Base-by-base conservation (phyloP, 2,797 vertebrate species). In the Enteromius treurensis region DNA sequence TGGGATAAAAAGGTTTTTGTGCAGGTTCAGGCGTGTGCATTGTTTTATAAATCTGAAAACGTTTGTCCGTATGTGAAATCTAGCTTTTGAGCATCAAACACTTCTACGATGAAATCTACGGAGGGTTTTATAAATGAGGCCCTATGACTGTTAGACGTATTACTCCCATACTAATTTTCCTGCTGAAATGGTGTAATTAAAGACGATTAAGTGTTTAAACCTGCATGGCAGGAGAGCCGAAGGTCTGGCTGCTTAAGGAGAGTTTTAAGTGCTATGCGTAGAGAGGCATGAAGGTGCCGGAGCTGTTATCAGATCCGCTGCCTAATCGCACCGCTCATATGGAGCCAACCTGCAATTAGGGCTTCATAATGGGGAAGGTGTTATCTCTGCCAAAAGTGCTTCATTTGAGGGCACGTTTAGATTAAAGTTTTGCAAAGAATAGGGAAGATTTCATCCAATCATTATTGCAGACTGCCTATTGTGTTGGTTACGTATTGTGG, bases 201-300 rank as follows among this genome's bases (percentile, higher is more conserved):
- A 87, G 86, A 78, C 74, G 49, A 91, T 93, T 92, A 91, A 87
- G 88, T 78, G 67, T 89, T 90, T 89, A 89, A 90, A 88, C 81
- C 86, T 84, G 64, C 75, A 80, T 80, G 84, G 79, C 86, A 84
- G 79, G 65, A 81, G 75, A 84, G 84, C 64, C 51, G 70, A 45
- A 71, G 81, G 71, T 60, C 71, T 82, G 45, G 49, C 37, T 60
- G 74, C 81, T 85, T 87, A 71, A 78, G 80, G 84, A 85, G 58
- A 81, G 88, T 86, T 87, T 87, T 85, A 87, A 82, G 79, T 86
- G 84, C 83, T 83, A 62, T 53, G 55, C 13, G 70, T 79, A 79
- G 78, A 81, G 64, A 86, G 71, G 71, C 47, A 83, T 69, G 60
- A 82, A 86, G 85, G 84, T 88, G 86, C 78, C 77, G 37, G 81